Evolutionary conservation across 2,888 invertebrate genomes (phyloP).

Genomic region (Icerya purchasi): DNA sequence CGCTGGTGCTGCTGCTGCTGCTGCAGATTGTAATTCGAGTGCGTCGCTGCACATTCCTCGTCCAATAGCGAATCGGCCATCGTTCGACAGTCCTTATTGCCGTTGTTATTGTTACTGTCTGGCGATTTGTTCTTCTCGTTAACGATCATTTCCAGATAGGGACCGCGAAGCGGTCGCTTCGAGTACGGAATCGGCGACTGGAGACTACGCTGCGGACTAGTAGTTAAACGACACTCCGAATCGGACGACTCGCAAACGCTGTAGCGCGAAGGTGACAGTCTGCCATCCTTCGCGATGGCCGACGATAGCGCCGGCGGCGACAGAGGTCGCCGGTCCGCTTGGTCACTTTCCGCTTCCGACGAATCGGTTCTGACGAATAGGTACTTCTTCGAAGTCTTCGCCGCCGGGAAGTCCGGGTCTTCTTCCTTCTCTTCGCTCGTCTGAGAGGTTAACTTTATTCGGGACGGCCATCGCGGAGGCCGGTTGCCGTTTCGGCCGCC

Average conservation of each 20-base stretch:
- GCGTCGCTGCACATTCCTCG: constrained; percentile 22
- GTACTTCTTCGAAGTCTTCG: constrained; percentile 15
- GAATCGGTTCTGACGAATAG: constrained; percentile 35
- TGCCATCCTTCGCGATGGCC: constrained; percentile 28
- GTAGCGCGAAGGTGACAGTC: constrained; percentile 37
- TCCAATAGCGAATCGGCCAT: constrained; percentile 34
- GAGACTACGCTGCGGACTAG: constrained; percentile 21
- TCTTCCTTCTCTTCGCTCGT: constrained; percentile 56
- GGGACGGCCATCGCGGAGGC: constrained; percentile 22
- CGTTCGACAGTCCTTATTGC: constrained; percentile 36
- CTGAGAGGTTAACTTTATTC: constrained; percentile 37
- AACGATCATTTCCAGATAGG: constrained; percentile 58
- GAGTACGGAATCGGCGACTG: constrained; percentile 35
- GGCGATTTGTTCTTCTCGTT: constrained; percentile 38
- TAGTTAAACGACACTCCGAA: constrained; percentile 24
- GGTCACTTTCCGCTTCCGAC: constrained; percentile 48
- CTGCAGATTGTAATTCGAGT: background rate
- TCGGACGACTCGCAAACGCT: constrained; percentile 42
- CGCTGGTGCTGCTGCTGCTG: constrained; percentile 3
- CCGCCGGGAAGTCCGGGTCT: constrained; percentile 14
- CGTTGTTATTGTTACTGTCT: constrained; percentile 29
- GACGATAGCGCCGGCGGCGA: constrained; percentile 16
- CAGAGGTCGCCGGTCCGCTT: constrained; percentile 25
- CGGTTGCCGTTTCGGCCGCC: constrained; percentile 23
- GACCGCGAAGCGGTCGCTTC: constrained; percentile 50